Conservation (phyloP, 2,888 invertebrate genomes). For the Buathra laborator region DNA sequence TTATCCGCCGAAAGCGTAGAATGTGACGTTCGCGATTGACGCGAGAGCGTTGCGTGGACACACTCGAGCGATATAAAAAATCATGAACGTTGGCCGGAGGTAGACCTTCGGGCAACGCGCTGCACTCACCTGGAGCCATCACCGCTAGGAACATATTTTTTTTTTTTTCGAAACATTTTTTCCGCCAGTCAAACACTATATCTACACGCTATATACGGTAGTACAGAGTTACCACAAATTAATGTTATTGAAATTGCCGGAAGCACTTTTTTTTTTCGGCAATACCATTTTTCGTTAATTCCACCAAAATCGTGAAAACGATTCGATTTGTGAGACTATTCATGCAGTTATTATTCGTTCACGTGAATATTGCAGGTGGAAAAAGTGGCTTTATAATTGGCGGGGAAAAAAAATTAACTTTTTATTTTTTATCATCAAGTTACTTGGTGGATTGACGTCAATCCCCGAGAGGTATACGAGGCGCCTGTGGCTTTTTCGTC, state of each 20-base stretch:
- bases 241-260: constrained; percentile 58
- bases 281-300: not conserved
- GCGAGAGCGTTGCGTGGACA: constrained; percentile 43
- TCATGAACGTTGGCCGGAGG: constrained; percentile 45
- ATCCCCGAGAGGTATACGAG: no score
- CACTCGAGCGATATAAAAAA: constrained; percentile 55
- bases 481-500: no score
- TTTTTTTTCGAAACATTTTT: constrained; percentile 37
- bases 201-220: not conserved
- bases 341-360: not conserved
- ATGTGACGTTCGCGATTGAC: constrained; percentile 60
- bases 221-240: constrained; percentile 56
- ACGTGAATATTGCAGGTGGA: not conserved
- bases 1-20: constrained; percentile 31
- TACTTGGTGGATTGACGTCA: no score
- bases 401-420: not conserved
- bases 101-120: constrained; percentile 14
- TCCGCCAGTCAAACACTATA: constrained; percentile 26
- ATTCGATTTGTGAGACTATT: not conserved
- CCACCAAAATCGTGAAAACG: constrained; percentile 2
- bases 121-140: constrained; percentile 13
- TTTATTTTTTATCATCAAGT: not conserved
- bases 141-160: not conserved
- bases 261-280: constrained; percentile 37
- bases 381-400: not conserved